phyloP scores from a whole-genome alignment of 2,888 invertebrate genomes.

The Mythimna ferrago region DNA sequence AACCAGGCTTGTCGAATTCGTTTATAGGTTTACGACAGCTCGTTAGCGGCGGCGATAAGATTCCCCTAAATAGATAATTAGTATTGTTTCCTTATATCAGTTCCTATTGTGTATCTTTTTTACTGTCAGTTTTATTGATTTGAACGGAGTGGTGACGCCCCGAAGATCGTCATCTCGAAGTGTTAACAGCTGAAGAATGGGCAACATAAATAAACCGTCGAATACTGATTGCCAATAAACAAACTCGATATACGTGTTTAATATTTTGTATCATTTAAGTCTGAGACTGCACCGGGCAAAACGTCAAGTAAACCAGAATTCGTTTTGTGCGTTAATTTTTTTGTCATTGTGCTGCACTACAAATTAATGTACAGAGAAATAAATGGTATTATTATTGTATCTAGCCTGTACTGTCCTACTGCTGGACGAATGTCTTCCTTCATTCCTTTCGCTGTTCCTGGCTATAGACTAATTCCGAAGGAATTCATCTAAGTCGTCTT shows the following conservation, averaged over 20 bases:
- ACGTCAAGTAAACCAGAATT: constrained; percentile 39
- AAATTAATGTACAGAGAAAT: neutral
- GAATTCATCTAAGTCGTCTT: too few species aligned
- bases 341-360: constrained; percentile 11
- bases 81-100: constrained; percentile 81
- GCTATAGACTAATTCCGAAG: too few species aligned
- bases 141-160: constrained; percentile 56
- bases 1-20: constrained; percentile 79
- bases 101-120: constrained; percentile 68
- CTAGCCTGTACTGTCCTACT: too few species aligned
- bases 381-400: neutral
- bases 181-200: constrained; percentile 76
- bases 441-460: too few species aligned
- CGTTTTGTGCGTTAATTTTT: constrained; percentile 35
- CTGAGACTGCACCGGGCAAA: constrained; percentile 34
- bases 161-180: constrained; percentile 66
- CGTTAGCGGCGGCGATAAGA: constrained; percentile 86
- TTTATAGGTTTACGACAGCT: constrained; percentile 87
- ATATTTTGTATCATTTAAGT: constrained; percentile 79
- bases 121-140: constrained; percentile 67
- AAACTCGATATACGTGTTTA: constrained; percentile 75
- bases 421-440: too few species aligned
- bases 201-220: constrained; percentile 79
- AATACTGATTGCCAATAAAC: constrained; percentile 86
- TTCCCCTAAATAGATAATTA: constrained; percentile 87